Percentiles rank a stretch among this genome's conserved stretches.
These are phyloP conservation scores for Cryptophagus acutangulus DNA, from an alignment of 2,888 invertebrate species.

Conservation along the genomic window DNA sequence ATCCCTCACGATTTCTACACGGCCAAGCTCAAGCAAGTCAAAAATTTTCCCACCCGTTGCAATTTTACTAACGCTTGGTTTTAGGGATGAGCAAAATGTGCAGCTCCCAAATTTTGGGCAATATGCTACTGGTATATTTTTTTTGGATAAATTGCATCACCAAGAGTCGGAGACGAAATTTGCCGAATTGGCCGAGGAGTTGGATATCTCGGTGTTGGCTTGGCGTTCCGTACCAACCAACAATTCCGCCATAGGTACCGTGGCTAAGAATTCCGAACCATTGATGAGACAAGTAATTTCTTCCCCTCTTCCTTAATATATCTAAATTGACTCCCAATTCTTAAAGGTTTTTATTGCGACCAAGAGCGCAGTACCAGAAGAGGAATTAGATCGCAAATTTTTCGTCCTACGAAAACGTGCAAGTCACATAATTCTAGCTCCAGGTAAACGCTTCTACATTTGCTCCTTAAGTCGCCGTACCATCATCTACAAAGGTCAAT, in stretches of 20 bases:
- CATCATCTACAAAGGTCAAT: slow-evolving; percentile 95
- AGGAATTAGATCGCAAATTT: slow-evolving; percentile 40
- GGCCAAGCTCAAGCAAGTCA: slow-evolving; percentile 69
- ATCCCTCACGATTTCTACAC: slow-evolving; percentile 94
- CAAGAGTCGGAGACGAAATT: slow-evolving; percentile 77
- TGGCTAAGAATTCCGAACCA: slow-evolving; percentile 92
- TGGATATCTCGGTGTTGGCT: slow-evolving; percentile 77
- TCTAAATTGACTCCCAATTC: background rate
- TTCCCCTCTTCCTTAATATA: background rate
- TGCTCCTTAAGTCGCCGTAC: slow-evolving; percentile 88
- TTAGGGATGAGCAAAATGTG: slow-evolving; percentile 73
- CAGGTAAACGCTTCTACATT: slow-evolving; percentile 89
- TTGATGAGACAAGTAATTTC: slow-evolving; percentile 78
- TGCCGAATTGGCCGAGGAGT: slow-evolving; percentile 70
- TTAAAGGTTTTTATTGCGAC: slow-evolving; percentile 57
- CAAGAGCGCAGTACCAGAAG: slow-evolving; percentile 32
- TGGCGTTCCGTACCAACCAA: slow-evolving; percentile 95
- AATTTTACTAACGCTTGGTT: background rate
- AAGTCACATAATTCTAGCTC: slow-evolving; percentile 79
- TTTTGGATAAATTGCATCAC: slow-evolving; percentile 80
- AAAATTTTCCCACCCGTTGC: background rate
- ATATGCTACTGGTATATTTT: slow-evolving; percentile 96
- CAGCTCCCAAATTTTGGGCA: slow-evolving; percentile 80
- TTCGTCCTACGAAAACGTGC: slow-evolving; percentile 92
- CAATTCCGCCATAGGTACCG: slow-evolving; percentile 78